Evolutionary conservation across 2,888 invertebrate species (phyloP).

Genomic region (Phengaris arion): DNA sequence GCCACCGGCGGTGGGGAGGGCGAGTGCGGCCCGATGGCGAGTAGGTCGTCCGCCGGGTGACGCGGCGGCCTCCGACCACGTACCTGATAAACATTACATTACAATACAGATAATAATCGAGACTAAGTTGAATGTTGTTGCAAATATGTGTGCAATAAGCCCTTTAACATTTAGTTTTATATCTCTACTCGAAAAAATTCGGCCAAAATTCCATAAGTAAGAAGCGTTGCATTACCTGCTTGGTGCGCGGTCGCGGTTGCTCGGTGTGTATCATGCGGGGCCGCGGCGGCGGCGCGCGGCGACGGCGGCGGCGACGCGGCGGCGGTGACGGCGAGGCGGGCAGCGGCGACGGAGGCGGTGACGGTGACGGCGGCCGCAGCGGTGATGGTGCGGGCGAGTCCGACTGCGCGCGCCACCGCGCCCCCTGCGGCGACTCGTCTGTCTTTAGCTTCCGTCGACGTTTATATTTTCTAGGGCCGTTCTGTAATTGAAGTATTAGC

Average conservation of each 20-base stretch:
- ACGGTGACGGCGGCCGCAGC: slow-evolving; percentile 72
- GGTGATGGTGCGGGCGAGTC: slow-evolving; percentile 37
- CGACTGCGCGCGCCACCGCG: slow-evolving; percentile 40
- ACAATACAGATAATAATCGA: not conserved
- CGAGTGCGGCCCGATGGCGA: slow-evolving; percentile 54
- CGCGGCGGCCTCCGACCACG: slow-evolving; percentile 59
- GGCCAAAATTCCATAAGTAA: no score
- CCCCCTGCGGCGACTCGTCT: slow-evolving; percentile 49
- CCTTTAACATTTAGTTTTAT: no score
- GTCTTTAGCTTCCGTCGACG: slow-evolving; percentile 86
- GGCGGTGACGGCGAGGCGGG: slow-evolving; percentile 39
- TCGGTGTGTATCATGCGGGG: slow-evolving; percentile 90
- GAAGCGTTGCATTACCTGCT: slow-evolving; percentile 72
- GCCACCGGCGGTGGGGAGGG: slow-evolving; percentile 39
- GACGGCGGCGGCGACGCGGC: slow-evolving; percentile 48
- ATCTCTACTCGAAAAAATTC: no score
- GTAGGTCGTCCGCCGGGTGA: slow-evolving; percentile 66
- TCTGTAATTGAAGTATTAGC: slow-evolving; percentile 54
- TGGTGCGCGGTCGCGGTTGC: slow-evolving; percentile 80
- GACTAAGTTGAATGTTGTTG: no score
- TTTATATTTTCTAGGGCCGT: slow-evolving; percentile 89
- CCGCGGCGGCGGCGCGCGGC: slow-evolving; percentile 68
- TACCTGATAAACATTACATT: slow-evolving; percentile 41
- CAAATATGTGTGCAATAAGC: no score
- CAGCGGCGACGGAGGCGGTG: slow-evolving; percentile 57